A percentile compares a stretch with the other conserved stretches of the same genome.
Conservation (phyloP, 2,888 invertebrate genomes). For the Coremacera marginata region DNA sequence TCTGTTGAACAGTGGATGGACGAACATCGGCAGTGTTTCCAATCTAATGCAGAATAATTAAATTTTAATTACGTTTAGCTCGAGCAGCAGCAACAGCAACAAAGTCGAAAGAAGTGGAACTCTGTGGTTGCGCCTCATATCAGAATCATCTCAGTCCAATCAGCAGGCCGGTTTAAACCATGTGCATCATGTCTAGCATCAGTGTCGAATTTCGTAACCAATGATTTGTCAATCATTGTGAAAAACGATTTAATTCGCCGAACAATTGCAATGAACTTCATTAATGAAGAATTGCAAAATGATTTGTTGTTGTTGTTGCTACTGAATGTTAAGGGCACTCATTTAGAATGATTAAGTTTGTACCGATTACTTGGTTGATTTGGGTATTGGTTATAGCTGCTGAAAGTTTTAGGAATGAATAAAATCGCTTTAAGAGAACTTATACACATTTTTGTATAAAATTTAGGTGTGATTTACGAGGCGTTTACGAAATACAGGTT, state of each 20-base stretch:
- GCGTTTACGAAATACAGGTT: no score
- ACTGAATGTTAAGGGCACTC: no score
- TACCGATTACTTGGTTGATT: neutral
- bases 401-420: neutral
- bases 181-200: neutral
- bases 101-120: neutral
- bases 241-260: constrained; percentile 3
- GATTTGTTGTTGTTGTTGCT: neutral
- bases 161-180: neutral
- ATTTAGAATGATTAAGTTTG: no score
- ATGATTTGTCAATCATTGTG: constrained; percentile 4
- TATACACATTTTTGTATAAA: no score
- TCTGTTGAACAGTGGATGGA: no score
- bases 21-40: neutral
- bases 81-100: neutral
- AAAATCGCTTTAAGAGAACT: no score
- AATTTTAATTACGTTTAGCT: constrained; percentile 32
- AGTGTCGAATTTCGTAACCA: neutral
- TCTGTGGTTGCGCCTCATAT: neutral
- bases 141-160: neutral
- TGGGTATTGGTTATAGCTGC: neutral
- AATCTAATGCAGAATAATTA: constrained; percentile 18
- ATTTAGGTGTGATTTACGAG: no score
- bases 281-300: constrained; percentile 3
- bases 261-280: constrained; percentile 24